Base-by-base conservation (phyloP, 2,113 vertebrate genomes). In the Syrmaticus mikado region DNA sequence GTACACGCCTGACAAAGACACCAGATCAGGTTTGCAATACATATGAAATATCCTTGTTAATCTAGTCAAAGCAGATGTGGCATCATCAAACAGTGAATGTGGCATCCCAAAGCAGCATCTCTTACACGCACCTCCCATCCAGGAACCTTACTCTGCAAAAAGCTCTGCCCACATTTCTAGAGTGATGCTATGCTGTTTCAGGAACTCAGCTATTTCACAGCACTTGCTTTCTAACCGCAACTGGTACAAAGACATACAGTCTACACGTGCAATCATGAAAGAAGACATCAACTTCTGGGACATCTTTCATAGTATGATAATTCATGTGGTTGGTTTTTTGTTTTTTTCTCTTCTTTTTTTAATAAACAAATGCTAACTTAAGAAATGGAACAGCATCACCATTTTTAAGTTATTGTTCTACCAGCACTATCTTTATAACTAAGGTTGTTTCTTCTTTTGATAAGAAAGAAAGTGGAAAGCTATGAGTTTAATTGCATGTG, bases 1-100 rank as follows among this genome's bases (percentile, higher is more conserved):
- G 55, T 21, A 80, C 14, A 8, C 0, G 2, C 30, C 48, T 58
- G 32, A 45, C 41, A 82, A 0, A 0, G 45, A 87, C n/a, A 76
- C 15, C 19, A 67, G 36, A 76, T 60, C 46, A 73, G 43, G 30
- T 66, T 79, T 82, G 27, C 40, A 65, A 73, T 32, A 72, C 46
- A 58, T 70, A 30, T 15, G 52, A 87, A 89, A 65, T 24, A 17
- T 18, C 61, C 67, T 3, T 38, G 22, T 48, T 92, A 88, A 77
- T 67, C 75, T 25, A 64, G 24, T 34, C 67, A 53, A 78, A 90
- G 25, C 8, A 3, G 17, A 80, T 40, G 4, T n/a, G 27, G 57
- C 61, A 83, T 80, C 21, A 78, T 38, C 32, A 68, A 50, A 34
- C 21, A 76, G 36, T 36, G 24, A 91, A 62, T 17, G 48, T 0